These are phyloP conservation scores for Donacobius atricapilla DNA, from an alignment of 2,113 vertebrate genomes.

Conservation along the genomic window DNA sequence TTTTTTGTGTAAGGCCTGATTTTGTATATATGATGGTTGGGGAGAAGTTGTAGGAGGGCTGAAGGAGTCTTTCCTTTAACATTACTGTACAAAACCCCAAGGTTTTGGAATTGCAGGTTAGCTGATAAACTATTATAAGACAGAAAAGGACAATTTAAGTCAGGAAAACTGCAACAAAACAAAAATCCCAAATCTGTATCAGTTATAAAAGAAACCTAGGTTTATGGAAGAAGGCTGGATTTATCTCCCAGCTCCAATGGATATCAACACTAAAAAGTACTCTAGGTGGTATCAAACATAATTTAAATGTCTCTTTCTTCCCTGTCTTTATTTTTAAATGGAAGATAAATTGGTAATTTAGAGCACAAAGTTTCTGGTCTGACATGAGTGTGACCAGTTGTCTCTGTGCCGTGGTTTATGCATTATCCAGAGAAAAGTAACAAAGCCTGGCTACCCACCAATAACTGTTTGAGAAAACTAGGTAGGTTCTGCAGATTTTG, in stretches of 20 bases:
- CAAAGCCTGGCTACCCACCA: conserved; percentile 44
- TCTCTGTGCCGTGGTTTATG: neutral
- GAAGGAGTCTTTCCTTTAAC: neutral
- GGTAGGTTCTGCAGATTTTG: conserved; percentile 29
- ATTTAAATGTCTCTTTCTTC: neutral
- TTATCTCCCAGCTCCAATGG: neutral
- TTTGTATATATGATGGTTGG: neutral
- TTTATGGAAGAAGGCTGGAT: neutral
- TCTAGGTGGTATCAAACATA: neutral
- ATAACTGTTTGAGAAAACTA: conserved; percentile 34
- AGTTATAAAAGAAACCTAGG: neutral
- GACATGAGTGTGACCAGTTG: neutral
- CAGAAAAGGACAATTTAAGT: neutral
- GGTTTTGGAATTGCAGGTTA: neutral
- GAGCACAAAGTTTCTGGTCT: neutral
- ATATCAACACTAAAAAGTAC: neutral
- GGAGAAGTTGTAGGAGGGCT: neutral
- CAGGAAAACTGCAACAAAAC: neutral
- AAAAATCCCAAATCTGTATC: neutral
- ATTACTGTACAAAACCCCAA: neutral
- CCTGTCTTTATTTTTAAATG: neutral
- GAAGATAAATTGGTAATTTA: neutral
- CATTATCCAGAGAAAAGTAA: conserved; percentile 32
- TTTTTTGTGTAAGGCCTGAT: neutral
- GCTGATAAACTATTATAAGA: neutral